These are phyloP conservation scores for Catalaphyllia jardinei DNA, from an alignment of 64 coral and sea anemone species.

Conservation along the genomic window DNA sequence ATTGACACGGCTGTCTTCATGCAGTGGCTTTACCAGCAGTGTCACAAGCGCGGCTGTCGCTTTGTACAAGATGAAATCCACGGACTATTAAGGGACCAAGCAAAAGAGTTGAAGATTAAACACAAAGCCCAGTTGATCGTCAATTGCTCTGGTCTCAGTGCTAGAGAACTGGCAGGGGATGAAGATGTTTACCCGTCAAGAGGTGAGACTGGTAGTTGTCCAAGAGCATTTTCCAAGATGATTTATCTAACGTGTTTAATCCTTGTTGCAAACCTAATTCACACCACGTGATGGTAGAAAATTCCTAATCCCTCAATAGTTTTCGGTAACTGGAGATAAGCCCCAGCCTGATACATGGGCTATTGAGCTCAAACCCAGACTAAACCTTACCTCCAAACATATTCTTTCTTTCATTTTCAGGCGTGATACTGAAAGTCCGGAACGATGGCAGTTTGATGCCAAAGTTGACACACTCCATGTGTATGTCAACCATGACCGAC, in stretches of 20 bases:
- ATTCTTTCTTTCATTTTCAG: neutral
- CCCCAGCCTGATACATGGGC: neutral
- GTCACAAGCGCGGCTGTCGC: neutral
- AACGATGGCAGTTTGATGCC: conserved; percentile 50
- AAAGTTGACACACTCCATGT: conserved; percentile 23
- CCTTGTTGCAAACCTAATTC: no score
- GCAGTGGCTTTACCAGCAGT: conserved; percentile 49
- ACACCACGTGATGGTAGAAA: no score
- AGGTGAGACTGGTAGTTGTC: neutral
- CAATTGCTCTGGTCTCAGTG: conserved; percentile 27
- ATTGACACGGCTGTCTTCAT: conserved; percentile 27
- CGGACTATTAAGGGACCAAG: conserved; percentile 11
- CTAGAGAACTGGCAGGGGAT: conserved; percentile 11
- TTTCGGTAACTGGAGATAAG: neutral
- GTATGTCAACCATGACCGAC: neutral
- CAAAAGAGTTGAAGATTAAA: conserved; percentile 9
- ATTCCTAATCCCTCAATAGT: no score
- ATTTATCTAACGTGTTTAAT: no score
- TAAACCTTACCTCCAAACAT: neutral
- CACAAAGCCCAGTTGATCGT: conserved; percentile 3
- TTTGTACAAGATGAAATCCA: neutral
- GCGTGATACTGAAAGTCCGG: conserved; percentile 15
- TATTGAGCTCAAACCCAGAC: no score
- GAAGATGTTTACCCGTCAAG: conserved; percentile 2
- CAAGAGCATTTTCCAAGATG: no score